Base-by-base conservation (phyloP, 2,888 invertebrate genomes). In the Drosophila borealis region DNA sequence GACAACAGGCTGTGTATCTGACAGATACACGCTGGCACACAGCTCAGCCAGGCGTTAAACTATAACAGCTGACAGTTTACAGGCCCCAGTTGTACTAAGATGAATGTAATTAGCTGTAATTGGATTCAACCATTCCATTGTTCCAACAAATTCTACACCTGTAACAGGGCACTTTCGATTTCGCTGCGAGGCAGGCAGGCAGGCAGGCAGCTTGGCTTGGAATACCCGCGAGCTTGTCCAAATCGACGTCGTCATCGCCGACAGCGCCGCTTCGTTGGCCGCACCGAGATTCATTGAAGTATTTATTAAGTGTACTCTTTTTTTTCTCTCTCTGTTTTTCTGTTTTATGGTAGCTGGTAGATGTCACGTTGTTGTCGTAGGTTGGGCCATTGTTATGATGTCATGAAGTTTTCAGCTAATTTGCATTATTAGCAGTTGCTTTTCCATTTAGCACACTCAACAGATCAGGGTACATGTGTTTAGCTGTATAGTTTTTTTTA, bases 391-490 rank as follows among this genome's bases (percentile, higher is more conserved):
- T 81, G 66, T 73, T 46, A 61, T 86, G 84, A 81, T 84, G 81
- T 81, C 84, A 84, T 71, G 50, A 81, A 75, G 62, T 78, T 83
- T 74, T 61, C 61, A 75, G 61, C 64, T 87, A 74, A 82, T 87
- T 87, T 74, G 51, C 74, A 81, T 84, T 66, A 84, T 82, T 83
- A 83, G 66, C 74, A 68, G 42, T 59, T 71, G 61, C 56, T 69
- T 63, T 67, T 53, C 29, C 54, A 50, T 21, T 54, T 29, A 53
- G 17, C 53, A 45, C 25, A 44, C 13, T 37, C 9, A 19, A 42
- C 17, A 29, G 34, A 13, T 51, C 55, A 0, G 33, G 75, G 50
- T 39, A 63, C 48, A 59, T 73, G 5, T 41, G 50, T 51, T 74
- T 33, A 29, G 8, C 42, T 39, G 11, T 34, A 29, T 46, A 36